Base-by-base conservation (phyloP, 1,140 invertebrate species). In the Penaeus vannamei region DNA sequence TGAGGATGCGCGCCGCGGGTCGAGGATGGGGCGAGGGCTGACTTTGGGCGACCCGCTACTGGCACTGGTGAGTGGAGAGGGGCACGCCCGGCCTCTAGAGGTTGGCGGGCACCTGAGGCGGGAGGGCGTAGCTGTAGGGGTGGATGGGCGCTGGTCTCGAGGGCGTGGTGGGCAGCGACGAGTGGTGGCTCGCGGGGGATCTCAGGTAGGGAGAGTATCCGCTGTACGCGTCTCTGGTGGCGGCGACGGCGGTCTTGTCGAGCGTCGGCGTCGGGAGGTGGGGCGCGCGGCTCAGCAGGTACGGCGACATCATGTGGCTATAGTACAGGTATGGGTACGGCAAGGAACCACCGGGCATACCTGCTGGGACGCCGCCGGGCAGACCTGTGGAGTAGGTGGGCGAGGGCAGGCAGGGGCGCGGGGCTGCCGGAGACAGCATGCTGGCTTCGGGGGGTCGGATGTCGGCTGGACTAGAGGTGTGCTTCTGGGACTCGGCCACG, bases 281-380 rank as follows among this genome's bases (percentile, higher is more conserved):
- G 23, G 87, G 87, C 22, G 90, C 64, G 26, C 90, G 85, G 62
- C 87, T 82, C 64, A 91, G 46, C 66, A 91, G 72, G 76, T 87
- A 85, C 20, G 90, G 90, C 22, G 87, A 89, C 87, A 91, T 86
- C 82, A 90, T 77, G 79, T 90, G 89, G 69, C 91, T 88, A 89
- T 91, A 91, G 81, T 91, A 91, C 22, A 91, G 83, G 87, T 91
- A 90, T n/a, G 88, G 91, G 80, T 91, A 91, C 8, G 85, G 84
- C 61, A 91, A 46, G 32, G 90, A 86, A 29, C 61, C 62, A n/a
- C 83, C 86, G 42, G 83, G 77, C 64, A 87, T 82, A 12, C 36
- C 72, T 32, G 85, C 60, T 5, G 90, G 84, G n/a, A 88, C 72
- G 42, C 86, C 84, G 77, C 81, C 87, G n/a, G 89, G 81, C 36